A percentile compares a stretch with the other conserved stretches of the same genome.
Evolutionary conservation across 2,888 invertebrate species (phyloP).

Genomic region (Kryphioiulus occultus): DNA sequence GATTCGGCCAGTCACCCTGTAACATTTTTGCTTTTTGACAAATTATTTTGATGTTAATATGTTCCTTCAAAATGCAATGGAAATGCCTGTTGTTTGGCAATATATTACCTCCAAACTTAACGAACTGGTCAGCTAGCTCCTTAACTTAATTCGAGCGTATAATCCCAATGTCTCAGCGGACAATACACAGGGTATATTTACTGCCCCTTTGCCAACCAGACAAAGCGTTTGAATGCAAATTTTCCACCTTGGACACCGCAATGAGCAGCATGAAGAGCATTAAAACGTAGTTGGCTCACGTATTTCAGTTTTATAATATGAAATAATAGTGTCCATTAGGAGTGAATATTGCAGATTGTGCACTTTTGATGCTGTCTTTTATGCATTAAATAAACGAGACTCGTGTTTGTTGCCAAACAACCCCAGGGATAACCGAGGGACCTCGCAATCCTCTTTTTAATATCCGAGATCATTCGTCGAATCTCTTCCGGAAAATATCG

Average conservation of each 20-base stretch:
- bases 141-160: not conserved
- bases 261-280: not conserved
- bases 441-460: not conserved
- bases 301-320: slow-evolving; percentile 14
- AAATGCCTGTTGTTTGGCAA: too few relatives aligned
- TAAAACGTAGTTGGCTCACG: not conserved
- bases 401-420: not conserved
- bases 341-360: slow-evolving; percentile 40
- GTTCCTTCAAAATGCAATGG: too few relatives aligned
- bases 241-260: slow-evolving; percentile 4
- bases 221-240: not conserved
- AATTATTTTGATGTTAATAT: too few relatives aligned
- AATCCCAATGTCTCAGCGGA: not conserved
- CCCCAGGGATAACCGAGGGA: not conserved
- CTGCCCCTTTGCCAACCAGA: not conserved
- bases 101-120: too few relatives aligned
- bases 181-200: not conserved
- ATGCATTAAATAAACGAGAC: slow-evolving; percentile 22
- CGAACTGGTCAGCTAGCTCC: not conserved
- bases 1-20: too few relatives aligned
- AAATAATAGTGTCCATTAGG: slow-evolving; percentile 24
- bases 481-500: slow-evolving; percentile 16
- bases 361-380: not conserved
- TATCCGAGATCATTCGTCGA: not conserved
- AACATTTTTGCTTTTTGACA: too few relatives aligned